A percentile compares a stretch with the other conserved stretches of the same genome.
Evolutionary conservation across 2,888 invertebrate species (phyloP).

Genomic region (Rosalia funebris): DNA sequence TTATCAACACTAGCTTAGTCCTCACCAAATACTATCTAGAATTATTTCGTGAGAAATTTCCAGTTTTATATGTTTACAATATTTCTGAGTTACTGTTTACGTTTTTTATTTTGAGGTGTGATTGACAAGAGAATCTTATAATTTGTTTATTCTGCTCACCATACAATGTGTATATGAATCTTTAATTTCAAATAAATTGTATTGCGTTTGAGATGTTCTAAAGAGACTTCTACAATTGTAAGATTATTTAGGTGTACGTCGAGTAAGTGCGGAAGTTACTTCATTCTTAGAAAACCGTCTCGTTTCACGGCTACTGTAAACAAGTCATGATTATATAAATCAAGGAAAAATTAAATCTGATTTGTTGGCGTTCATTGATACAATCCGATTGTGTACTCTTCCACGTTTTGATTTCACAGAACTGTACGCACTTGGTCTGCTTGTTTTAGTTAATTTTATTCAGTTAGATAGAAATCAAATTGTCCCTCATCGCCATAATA

Average conservation of each 20-base stretch:
- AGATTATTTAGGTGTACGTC: background rate
- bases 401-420: too few species aligned
- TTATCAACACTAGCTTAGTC: conserved; percentile 25
- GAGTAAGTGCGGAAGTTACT: background rate
- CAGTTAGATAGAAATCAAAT: too few species aligned
- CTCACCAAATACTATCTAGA: conserved; percentile 16
- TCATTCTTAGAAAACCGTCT: background rate
- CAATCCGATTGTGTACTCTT: conserved; percentile 1
- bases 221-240: background rate
- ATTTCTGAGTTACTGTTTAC: conserved; percentile 21
- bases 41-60: conserved; percentile 30
- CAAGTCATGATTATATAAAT: background rate
- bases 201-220: background rate
- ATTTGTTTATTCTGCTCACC: conserved; percentile 7
- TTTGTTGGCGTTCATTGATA: background rate
- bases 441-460: too few species aligned
- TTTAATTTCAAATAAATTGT: conserved; percentile 6
- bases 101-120: conserved; percentile 20
- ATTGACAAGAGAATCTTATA: conserved; percentile 17
- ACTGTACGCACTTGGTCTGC: too few species aligned
- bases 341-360: background rate
- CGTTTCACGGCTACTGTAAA: background rate
- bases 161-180: conserved; percentile 4
- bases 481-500: too few species aligned
- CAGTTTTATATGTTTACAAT: conserved; percentile 28